Evolutionary conservation across 2,113 vertebrate species (phyloP).

Genomic region (Erinaceus europaeus): DNA sequence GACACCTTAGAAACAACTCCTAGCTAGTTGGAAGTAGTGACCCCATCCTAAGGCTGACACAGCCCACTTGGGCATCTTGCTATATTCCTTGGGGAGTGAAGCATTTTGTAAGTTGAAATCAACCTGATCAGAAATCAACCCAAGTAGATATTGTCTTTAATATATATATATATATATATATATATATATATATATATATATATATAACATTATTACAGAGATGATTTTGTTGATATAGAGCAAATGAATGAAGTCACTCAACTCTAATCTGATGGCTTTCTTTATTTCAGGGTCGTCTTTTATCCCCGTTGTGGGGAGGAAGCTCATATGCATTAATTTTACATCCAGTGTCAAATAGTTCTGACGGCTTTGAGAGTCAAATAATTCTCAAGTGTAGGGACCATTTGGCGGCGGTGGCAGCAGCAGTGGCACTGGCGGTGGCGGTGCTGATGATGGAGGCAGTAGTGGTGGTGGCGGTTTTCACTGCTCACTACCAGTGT

Average conservation of each 20-base stretch:
- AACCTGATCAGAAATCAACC: neutral
- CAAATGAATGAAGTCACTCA: neutral
- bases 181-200: too few relatives aligned
- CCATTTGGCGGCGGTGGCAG: neutral
- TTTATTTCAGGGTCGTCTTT: too few relatives aligned
- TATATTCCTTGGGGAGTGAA: neutral
- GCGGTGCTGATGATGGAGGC: too few relatives aligned
- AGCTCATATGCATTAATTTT: neutral
- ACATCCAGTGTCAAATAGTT: neutral
- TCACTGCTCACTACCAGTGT: too few relatives aligned
- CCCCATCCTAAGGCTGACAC: neutral
- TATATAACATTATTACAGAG: too few relatives aligned
- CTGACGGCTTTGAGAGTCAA: neutral
- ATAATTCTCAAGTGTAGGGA: neutral
- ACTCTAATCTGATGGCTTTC: too few relatives aligned
- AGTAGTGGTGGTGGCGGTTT: too few relatives aligned
- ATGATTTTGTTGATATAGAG: neutral
- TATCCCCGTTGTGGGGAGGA: too few relatives aligned
- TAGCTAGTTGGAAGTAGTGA: neutral
- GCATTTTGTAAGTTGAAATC: neutral
- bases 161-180: too few relatives aligned
- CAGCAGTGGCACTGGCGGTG: too few relatives aligned
- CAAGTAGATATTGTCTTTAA: too few relatives aligned
- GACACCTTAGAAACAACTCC: conserved; percentile 37
- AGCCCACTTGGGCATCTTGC: neutral